Evolutionary conservation across 2,888 invertebrate genomes (phyloP), one percentile per base, ranked within the genome.

Genomic region (Ichneumoninae sp.): DNA sequence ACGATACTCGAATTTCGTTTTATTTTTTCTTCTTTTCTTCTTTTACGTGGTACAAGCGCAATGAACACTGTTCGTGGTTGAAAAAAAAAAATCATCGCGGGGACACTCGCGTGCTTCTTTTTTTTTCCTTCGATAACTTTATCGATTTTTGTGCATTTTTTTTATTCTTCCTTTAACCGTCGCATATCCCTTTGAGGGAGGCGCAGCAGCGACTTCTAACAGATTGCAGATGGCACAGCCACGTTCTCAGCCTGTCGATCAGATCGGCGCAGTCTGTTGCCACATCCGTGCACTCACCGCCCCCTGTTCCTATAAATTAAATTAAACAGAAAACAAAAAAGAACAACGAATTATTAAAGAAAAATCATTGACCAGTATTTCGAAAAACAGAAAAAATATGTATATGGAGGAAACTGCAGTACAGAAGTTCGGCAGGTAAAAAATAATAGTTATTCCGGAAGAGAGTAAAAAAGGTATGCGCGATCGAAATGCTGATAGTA

Each of bases 161-260:
- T 85, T 80, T 74, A 65, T 71, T 71, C 54, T 68, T 84, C 72
- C 77, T 80, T 82, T 87, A 86, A 84, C 86, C 88, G 78, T 90
- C 86, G 90, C 93, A 93, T 89, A 93, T 90, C 84, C 89, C 87
- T 87, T 91, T 93, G 80, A 93, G 91, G 89, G 93, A 93, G 87
- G 93, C 93, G 90, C 93, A 93, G 91, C 93, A 93, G 89, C 93
- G 93, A 87, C 87, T 92, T 90, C 88, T 93, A 90, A 93, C 92
- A 89, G 93, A 93, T 93, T 93, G 92, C 89, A 93, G 90, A 93
- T 93, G 93, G 93, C 93, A 93, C 93, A 93, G 93, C 93, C 93
- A 93, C 91, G 91, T 92, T 90, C 92, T 91, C 91, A 93, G 93
- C 93, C 93, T 93, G 91, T 91, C 91, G 88, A 93, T 93, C 92